Evolutionary conservation across 2,797 vertebrate genomes (phyloP).

Genomic region (Pantherophis alleghaniensis): DNA sequence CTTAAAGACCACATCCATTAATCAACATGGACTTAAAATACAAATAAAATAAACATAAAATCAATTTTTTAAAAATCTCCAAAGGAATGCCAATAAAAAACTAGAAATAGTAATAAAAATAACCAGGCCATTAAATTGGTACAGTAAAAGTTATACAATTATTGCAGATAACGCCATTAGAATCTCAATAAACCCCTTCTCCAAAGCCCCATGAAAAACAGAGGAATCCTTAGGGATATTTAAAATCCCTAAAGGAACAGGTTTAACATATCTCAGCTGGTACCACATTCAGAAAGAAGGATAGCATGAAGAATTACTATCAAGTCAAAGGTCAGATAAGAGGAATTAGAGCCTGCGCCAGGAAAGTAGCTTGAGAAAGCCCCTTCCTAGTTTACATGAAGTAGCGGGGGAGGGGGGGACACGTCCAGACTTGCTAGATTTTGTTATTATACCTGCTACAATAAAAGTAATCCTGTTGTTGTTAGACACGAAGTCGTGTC

Average conservation of each 20-base stretch:
- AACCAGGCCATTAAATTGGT: not conserved
- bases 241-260: not conserved
- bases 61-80: not conserved
- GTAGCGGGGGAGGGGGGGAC: fast-evolving
- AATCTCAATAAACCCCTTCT: not conserved
- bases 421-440: not conserved
- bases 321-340: not conserved
- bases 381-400: not conserved
- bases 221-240: not conserved
- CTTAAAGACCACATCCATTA: not conserved
- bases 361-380: not conserved
- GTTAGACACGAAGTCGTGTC: too few relatives aligned
- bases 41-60: not conserved
- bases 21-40: not conserved
- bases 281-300: not conserved
- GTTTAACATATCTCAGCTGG: not conserved
- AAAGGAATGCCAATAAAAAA: not conserved
- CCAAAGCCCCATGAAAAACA: not conserved
- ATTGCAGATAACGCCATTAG: not conserved
- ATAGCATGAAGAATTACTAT: not conserved
- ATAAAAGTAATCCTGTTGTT: not conserved
- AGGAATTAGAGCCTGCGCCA: not conserved
- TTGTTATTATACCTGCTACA: not conserved
- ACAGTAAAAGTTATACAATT: not conserved
- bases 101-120: not conserved